Evolutionary conservation across 35 echinoderm and acorn worm genomes (phyloP), one percentile per base, ranked within the genome.

Genomic region (Heliocidaris erythrogramma): DNA sequence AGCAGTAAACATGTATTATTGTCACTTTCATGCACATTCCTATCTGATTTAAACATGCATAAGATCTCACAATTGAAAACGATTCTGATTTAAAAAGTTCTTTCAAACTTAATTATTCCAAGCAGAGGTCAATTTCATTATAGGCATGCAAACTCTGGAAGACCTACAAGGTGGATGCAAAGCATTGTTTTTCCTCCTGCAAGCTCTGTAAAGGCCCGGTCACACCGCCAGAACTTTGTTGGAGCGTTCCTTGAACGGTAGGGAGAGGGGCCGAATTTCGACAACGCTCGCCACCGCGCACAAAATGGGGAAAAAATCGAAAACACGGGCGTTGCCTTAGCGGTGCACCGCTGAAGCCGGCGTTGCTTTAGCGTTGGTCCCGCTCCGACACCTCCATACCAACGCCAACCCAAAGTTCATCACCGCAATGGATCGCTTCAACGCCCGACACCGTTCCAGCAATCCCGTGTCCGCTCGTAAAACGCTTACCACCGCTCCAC

Each of bases 401-500:
- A 71, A 71, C 61, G 61, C 61, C 61, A 71, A 71, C 11, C 61
- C 61, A 71, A 71, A 71, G 61, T 71, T 71, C 61, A 71, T 71
- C 61, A 71, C 61, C 61, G 61, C 61, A 71, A 71, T 71, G 61
- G 61, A 71, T 71, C 61, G 11, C 86, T 88, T 88, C 31, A 88
- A 88, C 31, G 86, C 86, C 86, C 86, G 31, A 42, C 87, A 89
- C 87, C 87, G 87, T 89, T 89, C 87, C 87, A 89, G 87, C 87
- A 89, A 89, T 89, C 87, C 87, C 87, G 87, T 89, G 87, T 89
- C 87, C 87, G 87, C 87, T 89, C 87, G 87, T 32, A 89, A 89
- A 89, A 89, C 87, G 32, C 87, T 89, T 89, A 89, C 87, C 47
- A 89, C 87, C 87, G 87, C 87, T 89, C 31, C 31, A 13, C 87